Base-by-base conservation (phyloP, 2,797 vertebrate species). In the Fringilla coelebs region DNA sequence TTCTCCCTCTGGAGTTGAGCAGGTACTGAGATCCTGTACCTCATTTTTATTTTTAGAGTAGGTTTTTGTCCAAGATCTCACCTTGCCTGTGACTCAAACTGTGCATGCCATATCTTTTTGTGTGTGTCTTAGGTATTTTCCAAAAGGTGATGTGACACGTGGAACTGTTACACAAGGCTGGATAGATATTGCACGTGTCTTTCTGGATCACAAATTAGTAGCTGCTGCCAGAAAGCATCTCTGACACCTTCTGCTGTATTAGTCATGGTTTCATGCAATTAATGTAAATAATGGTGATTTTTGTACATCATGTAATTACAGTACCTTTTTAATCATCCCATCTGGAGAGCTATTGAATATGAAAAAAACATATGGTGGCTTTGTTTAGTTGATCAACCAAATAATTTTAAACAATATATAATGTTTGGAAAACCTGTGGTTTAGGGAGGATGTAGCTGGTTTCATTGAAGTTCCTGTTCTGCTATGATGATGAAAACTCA, bases 221-320 rank as follows among this genome's bases (percentile, higher is more conserved):
- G 34, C 29, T 88, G 34, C 63, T 92, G 63, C 43, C 79, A 90
- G 54, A 91, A 93, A 93, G 5, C 28, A n/a, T 45, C 57, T 85
- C 68, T 93, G 43, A 51, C 58, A 75, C 54, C 41, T 76, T 90
- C 36, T 94, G 17, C 29, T 92, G 77, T 87, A 81, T 94, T 94
- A 92, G 75, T 93, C 63, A 89, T 28, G 12, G 11, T 4, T 67
- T 65, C 38, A 82, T 87, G 48, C 38, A 79, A 82, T 70, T 79
- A 60, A 83, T n/a, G 17, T 85, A 92, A 90, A 87, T 74, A 83
- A 77, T 85, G 8, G 34, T 2, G 2, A 43, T 92, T 90, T 85
- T 86, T 70, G 21, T 76, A 17, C 34, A 41, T 71, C 24, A n/a
- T 46, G 16, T 54, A 79, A 82, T 89, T 89, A 57, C 12, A 82